phyloP scores from a whole-genome alignment of 64 coral and sea anemone genomes.

The Hydrozoanthus tunicans region DNA sequence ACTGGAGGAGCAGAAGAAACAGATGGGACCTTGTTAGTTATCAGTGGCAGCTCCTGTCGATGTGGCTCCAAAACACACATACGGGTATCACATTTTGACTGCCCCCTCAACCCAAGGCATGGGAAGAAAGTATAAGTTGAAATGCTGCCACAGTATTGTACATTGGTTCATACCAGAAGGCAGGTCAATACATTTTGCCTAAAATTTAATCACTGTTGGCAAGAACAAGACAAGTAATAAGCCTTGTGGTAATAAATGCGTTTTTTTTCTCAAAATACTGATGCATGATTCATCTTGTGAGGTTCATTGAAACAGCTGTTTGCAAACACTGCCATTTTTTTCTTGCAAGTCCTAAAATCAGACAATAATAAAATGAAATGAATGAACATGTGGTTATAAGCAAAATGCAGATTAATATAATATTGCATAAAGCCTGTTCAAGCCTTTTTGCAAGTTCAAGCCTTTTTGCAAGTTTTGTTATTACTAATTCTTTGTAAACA shows the following conservation, averaged over 20 bases:
- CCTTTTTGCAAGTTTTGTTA: too few relatives aligned
- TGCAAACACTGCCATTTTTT: neutral
- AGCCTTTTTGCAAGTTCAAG: too few relatives aligned
- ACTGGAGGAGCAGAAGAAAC: slow-evolving; percentile 30
- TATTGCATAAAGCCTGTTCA: too few relatives aligned
- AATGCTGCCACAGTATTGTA: neutral
- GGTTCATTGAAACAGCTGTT: neutral
- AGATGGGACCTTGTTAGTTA: slow-evolving; percentile 3
- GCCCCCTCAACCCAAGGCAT: slow-evolving; percentile 3
- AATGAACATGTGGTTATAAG: too few relatives aligned
- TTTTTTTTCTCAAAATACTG: neutral
- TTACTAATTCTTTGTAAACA: too few relatives aligned
- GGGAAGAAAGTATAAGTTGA: neutral
- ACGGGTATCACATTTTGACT: slow-evolving; percentile 23
- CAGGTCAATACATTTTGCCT: neutral
- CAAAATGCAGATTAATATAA: too few relatives aligned
- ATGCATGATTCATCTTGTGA: neutral
- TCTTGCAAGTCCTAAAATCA: too few relatives aligned
- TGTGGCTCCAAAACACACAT: slow-evolving; percentile 45
- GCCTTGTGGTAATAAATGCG: neutral
- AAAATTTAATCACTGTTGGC: neutral
- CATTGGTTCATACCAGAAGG: neutral
- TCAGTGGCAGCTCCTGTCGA: slow-evolving; percentile 19
- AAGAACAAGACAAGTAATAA: neutral
- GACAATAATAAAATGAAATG: too few relatives aligned